Percentiles rank a stretch among this genome's conserved stretches.
Evolutionary conservation across 2,113 vertebrate species (phyloP).

Genomic region (Eira barbara): DNA sequence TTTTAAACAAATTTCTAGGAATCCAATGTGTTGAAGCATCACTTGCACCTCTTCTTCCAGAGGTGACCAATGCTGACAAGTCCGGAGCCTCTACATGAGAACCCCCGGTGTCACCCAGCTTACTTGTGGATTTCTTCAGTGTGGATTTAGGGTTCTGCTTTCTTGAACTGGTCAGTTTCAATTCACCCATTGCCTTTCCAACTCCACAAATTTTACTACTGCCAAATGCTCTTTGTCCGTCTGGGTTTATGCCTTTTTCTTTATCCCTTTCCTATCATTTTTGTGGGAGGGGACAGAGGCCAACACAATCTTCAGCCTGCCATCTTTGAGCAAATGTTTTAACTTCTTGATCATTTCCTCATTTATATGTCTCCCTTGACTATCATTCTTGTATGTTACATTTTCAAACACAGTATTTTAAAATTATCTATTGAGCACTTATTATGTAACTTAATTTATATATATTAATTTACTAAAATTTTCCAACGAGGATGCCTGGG

Average conservation of each 20-base stretch:
- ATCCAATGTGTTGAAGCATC: neutral
- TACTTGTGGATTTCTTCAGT: neutral
- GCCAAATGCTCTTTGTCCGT: neutral
- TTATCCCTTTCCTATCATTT: neutral
- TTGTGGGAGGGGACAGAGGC: neutral
- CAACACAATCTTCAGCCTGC: neutral
- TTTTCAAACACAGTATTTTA: neutral
- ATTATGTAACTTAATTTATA: neutral
- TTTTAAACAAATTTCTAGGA: neutral
- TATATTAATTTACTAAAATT: neutral
- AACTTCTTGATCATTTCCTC: neutral
- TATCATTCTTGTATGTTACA: neutral
- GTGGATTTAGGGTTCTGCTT: neutral
- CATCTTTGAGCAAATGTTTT: neutral
- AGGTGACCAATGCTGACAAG: neutral
- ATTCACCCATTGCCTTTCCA: neutral
- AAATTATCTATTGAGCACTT: neutral
- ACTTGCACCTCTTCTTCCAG: too few relatives aligned
- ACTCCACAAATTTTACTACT: neutral
- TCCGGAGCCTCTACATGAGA: neutral
- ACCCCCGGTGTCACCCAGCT: neutral
- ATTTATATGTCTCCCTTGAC: neutral
- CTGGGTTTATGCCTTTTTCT: neutral
- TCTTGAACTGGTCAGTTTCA: neutral
- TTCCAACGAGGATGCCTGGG: neutral